Base-by-base conservation (phyloP, 2,797 vertebrate genomes). In the Pagetopsis macropterus region DNA sequence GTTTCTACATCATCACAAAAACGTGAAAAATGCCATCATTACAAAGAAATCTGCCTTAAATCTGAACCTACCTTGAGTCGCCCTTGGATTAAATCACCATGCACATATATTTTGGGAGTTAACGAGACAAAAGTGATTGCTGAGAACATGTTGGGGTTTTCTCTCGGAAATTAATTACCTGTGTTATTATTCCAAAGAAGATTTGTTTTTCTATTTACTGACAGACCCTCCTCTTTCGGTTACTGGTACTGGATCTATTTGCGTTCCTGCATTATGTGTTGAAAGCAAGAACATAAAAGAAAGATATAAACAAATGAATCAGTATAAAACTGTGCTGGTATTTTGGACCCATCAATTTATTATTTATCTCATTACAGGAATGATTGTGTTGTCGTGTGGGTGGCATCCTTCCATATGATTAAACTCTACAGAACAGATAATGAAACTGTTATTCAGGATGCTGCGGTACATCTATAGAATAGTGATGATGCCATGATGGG, bases 341-440 rank as follows among this genome's bases (percentile, higher is more conserved):
- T 68, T 72, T 72, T 55, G 8, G 4, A 69, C 63, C 50, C 74
- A 59, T 74, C 60, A 73, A 55, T 41, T 40, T 51, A 64, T 68
- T 67, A 23, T 76, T 84, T 57, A 40, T 70, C 65, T 78, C 76
- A 82, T 78, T 76, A 76, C 67, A 76, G 57, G 50, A 48, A n/a
- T 56, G 60, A 75, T 82, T 73, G 68, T 66, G 71, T 52, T 63
- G 17, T 27, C 19, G 68, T 70, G 61, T 69, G 44, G 76, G 68
- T 62, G 46, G 40, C 23, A 60, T 65, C 51, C 57, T 74, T 69
- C 79, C 48, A 69, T 57, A 14, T 63, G 33, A 72, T 75, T 67
- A 55, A 40, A 59, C 33, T n/a, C 23, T 8, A 43, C 64, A 63
- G 65, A 21, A 21, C 43, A 61, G 44, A 58, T 68, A 60, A 70